Evolutionary conservation across 2,888 invertebrate species (phyloP).

Genomic region (Sinohyriopsis cumingii): DNA sequence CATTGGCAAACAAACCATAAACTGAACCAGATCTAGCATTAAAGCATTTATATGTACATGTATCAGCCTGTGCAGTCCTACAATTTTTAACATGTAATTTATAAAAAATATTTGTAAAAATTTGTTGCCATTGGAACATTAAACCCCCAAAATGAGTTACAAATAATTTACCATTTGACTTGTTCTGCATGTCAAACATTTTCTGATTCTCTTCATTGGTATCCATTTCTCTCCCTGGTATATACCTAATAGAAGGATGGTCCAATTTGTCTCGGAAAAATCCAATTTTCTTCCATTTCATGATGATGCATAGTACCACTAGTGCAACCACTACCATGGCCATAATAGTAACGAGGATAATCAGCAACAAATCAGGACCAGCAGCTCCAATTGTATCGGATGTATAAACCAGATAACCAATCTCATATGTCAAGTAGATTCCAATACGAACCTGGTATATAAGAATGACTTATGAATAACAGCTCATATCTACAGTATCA

Average conservation of each 20-base stretch:
- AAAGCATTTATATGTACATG: too few species aligned
- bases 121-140: too few species aligned
- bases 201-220: conserved; percentile 21
- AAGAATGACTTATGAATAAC: background rate
- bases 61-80: too few species aligned
- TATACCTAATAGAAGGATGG: conserved; percentile 6
- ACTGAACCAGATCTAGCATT: too few species aligned
- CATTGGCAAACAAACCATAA: too few species aligned
- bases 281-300: conserved; percentile 50
- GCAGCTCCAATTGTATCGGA: conserved; percentile 10
- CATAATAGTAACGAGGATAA: conserved; percentile 44
- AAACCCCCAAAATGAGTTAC: too few species aligned
- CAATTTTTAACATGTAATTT: too few species aligned
- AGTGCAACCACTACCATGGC: conserved; percentile 43
- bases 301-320: conserved; percentile 42
- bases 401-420: conserved; percentile 54
- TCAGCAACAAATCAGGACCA: conserved; percentile 29
- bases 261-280: conserved; percentile 38
- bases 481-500: too few species aligned
- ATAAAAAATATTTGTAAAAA: too few species aligned
- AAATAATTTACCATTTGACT: conserved; percentile 25
- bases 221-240: conserved; percentile 10
- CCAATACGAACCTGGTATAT: conserved; percentile 56
- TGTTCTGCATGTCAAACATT: conserved; percentile 31
- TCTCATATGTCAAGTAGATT: conserved; percentile 38